Conservation (phyloP, 1,140 invertebrate genomes). For the Pseudomyrmex gracilis region DNA sequence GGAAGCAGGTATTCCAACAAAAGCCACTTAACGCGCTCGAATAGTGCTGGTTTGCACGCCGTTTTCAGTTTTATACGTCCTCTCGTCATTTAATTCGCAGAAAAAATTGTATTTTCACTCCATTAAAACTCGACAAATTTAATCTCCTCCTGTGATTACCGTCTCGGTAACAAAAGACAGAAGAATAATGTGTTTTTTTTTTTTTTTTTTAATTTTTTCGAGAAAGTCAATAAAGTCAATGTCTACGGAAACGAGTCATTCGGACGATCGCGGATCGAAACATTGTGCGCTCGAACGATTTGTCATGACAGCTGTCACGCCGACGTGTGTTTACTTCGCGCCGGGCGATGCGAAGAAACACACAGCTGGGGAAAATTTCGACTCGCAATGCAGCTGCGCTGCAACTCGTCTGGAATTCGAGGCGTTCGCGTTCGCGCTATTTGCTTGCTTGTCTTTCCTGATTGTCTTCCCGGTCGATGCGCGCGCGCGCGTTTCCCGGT, state of each 20-base stretch:
- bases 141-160: too few relatives aligned
- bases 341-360: background rate
- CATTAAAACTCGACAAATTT: background rate
- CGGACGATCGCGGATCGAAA: slow-evolving; percentile 14
- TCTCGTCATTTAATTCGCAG: background rate
- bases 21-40: slow-evolving; percentile 9
- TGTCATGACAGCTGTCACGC: slow-evolving; percentile 17
- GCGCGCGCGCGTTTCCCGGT: too few relatives aligned
- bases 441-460: slow-evolving; percentile 18
- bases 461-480: slow-evolving; percentile 9
- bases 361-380: background rate
- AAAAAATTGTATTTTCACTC: background rate
- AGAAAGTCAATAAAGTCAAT: background rate
- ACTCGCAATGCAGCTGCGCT: background rate
- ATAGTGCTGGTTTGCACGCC: slow-evolving; percentile 15
- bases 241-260: background rate
- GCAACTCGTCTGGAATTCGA: slow-evolving; percentile 12
- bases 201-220: background rate
- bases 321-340: slow-evolving; percentile 25
- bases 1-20: slow-evolving; percentile 9
- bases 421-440: background rate
- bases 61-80: background rate
- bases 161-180: too few relatives aligned
- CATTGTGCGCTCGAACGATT: slow-evolving; percentile 1
- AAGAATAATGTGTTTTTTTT: too few relatives aligned